A percentile compares a stretch with the other conserved stretches of the same genome.
These are phyloP conservation scores for Ailuropoda melanoleuca DNA, from an alignment of 2,113 vertebrate species.

Conservation along the genomic window DNA sequence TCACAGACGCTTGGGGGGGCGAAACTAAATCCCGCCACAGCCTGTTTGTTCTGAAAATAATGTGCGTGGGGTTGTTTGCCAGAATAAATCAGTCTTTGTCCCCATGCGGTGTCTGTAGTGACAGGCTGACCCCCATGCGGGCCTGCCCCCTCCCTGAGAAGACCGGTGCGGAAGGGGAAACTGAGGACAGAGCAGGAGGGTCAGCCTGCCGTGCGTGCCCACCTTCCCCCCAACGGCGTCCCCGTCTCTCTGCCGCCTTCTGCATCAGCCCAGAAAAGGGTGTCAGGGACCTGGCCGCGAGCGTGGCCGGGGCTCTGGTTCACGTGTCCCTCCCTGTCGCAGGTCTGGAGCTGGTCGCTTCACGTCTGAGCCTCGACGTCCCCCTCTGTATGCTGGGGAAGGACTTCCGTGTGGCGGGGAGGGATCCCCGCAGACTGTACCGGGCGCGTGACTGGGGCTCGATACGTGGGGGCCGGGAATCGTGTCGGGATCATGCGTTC, in stretches of 20 bases:
- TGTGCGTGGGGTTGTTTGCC: background rate
- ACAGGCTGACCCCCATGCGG: background rate
- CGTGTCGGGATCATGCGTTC: too few species aligned
- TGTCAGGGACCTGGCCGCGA: background rate
- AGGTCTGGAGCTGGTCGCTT: background rate
- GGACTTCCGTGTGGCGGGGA: background rate
- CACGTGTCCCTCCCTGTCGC: background rate
- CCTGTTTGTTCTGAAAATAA: background rate
- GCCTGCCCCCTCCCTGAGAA: background rate
- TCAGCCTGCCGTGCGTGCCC: background rate
- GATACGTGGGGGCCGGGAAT: background rate
- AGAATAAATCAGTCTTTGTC: background rate
- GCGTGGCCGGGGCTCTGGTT: background rate
- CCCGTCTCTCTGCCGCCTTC: background rate
- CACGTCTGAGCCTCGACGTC: background rate
- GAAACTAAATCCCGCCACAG: conserved; percentile 54
- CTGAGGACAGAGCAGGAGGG: background rate
- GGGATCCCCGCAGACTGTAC: background rate
- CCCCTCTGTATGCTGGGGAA: too few species aligned
- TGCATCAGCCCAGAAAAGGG: too few species aligned
- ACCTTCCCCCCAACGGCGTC: background rate
- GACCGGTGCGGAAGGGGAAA: background rate
- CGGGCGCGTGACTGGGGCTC: background rate
- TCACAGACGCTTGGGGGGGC: conserved; percentile 62
- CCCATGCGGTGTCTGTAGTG: background rate